phyloP scores from a whole-genome alignment of 2,797 vertebrate species.

The Lepilemur septentrionalis region DNA sequence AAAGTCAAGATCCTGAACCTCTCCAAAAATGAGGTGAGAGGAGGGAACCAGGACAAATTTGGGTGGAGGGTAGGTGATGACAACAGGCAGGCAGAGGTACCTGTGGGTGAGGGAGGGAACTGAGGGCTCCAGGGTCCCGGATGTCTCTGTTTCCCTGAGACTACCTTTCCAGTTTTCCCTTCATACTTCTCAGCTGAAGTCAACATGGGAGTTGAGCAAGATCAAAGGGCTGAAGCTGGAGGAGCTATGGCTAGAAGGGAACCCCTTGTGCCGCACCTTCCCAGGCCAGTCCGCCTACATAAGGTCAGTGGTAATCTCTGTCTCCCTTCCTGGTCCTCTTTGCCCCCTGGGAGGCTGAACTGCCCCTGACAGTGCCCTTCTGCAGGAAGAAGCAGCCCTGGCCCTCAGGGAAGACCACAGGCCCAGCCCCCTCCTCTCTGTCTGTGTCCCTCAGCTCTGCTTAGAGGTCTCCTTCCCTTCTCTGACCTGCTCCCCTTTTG shows the following conservation, averaged over 20 bases:
- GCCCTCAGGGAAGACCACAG: background rate
- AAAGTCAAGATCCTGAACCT: constrained; percentile 82
- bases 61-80: background rate
- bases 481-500: background rate
- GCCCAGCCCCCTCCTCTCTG: background rate
- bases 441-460: background rate
- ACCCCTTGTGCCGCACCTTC: constrained; percentile 89
- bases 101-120: background rate
- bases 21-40: constrained; percentile 85
- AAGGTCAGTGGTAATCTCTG: constrained; percentile 85
- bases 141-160: background rate
- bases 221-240: constrained; percentile 90
- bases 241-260: constrained; percentile 92
- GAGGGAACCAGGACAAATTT: background rate
- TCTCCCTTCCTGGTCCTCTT: constrained; percentile 86
- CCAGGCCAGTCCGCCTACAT: constrained; percentile 88
- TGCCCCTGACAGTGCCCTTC: constrained; percentile 81
- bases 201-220: constrained; percentile 88
- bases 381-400: constrained; percentile 88
- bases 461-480: background rate
- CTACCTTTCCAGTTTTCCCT: background rate
- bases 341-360: constrained; percentile 86
- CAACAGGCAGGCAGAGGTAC: background rate
- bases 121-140: accelerated
- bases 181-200: constrained; percentile 84